Evolutionary conservation across 2,113 vertebrate species (phyloP), one percentile per base, ranked within the genome.

Genomic region (Cisticola juncidis): DNA sequence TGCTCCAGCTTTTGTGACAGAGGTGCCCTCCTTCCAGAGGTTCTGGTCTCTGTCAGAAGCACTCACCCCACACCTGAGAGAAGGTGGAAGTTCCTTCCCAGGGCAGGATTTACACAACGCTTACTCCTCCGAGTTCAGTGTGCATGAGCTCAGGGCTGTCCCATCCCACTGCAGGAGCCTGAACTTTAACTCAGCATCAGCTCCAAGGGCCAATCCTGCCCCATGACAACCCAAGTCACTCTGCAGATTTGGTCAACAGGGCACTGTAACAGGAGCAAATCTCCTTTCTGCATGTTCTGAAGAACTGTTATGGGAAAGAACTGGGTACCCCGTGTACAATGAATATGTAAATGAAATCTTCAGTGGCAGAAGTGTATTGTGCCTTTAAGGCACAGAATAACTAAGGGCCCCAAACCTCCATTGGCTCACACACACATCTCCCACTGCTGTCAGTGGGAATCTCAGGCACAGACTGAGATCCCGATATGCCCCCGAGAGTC

Each of bases 331-430:
- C 45, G 38, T 20, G 50, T 35, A 79, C 45, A 53, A 36, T 60
- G 74, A 91, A 76, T 86, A 90, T 78, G 84, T 71, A 96, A 93
- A 97, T 96, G 53, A 79, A 93, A 96, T 90, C 86, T 61, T 82
- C 91, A 93, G 72, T 95, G 88, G 77, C 91, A 97, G 89, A 89
- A 92, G 26, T 78, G 45, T 38, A 80, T 92, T 64, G 26, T 81
- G 95, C 84, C 95, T 90, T 84, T 47, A 81, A 96, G 92, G 83
- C 86, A 77, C 33, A 68, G 82, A 85, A 57, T 60, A 88, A 90
- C 88, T 85, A 25, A 0, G 0, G 91, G 84, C 68, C 73, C 83
- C 83, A 93, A 91, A 90, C 56, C 66, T 62, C 47, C 40, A 73
- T 8, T 93, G 94, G 91, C 88, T 96, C 89, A 72, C 54, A 94